phyloP scores from a whole-genome alignment of 2,888 invertebrate species.

The Melipona bicolor region DNA sequence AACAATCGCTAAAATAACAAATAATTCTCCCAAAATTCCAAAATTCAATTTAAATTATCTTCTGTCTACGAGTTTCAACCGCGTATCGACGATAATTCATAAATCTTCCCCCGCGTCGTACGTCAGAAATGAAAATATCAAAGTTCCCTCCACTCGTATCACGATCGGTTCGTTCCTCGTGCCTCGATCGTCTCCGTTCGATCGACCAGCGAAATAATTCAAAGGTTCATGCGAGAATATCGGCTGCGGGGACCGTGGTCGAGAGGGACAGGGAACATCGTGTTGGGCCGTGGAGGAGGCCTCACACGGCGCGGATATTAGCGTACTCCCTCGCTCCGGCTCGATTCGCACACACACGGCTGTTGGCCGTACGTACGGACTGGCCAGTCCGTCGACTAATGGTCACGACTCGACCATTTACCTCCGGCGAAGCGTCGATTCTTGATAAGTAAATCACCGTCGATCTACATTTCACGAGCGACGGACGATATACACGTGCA shows the following conservation, averaged over 20 bases:
- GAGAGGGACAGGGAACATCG: conserved; percentile 55
- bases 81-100: not conserved
- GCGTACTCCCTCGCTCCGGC: conserved; percentile 61
- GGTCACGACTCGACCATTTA: conserved; percentile 88
- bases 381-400: conserved; percentile 83
- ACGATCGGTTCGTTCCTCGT: not conserved
- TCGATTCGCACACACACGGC: conserved; percentile 63
- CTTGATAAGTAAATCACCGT: conserved; percentile 86
- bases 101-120: not conserved
- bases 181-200: conserved; percentile 13
- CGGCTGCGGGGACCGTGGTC: conserved; percentile 13
- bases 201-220: conserved; percentile 52
- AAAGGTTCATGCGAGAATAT: conserved; percentile 48
- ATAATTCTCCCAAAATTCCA: not conserved
- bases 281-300: conserved; percentile 62
- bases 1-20: not conserved
- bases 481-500: conserved; percentile 72
- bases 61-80: not conserved
- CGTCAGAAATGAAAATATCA: conserved; percentile 31
- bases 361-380: conserved; percentile 45
- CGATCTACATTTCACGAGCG: conserved; percentile 86
- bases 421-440: conserved; percentile 87
- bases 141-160: not conserved
- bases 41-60: not conserved
- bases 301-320: conserved; percentile 75